Base-by-base conservation (phyloP, 1,140 invertebrate genomes). In the Helicoverpa zea region DNA sequence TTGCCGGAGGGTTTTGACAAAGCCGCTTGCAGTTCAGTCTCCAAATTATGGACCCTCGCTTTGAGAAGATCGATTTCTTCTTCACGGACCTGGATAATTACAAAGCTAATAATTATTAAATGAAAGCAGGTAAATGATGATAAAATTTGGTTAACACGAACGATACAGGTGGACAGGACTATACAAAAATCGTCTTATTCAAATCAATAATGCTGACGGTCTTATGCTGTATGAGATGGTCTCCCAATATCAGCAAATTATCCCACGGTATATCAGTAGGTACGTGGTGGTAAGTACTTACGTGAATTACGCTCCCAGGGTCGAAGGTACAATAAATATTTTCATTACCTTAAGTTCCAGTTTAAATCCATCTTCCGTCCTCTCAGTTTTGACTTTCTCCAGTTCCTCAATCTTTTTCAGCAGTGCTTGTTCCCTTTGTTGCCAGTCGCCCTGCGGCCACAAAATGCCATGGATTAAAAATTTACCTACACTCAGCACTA, bases 21-120 rank as follows among this genome's bases (percentile, higher is more conserved):
- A 12, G 93, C 94, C 0, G 94, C 94, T 63, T 92, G 92, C 68
- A 95, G 81, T 75, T 95, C 93, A 16, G 93, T 95, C 87, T 95
- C 94, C 66, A 95, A 79, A 73, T 92, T 95, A 83, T 88, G 92
- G 1, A 95, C 91, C 9, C 94, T 88, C 10, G 94, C 90, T 61
- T 92, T 95, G 0, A 95, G 84, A 14, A 95, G 87, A 30, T 95
- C 94, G 30, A 95, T 92, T 83, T 95, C 94, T 85, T 95, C 95
- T 82, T 92, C 91, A 43, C 92, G 91, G 2, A 95, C 89, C 95
- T 95, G 58, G 18, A 13, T 43, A 35, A 35, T 35, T 5, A 43
- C 35, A 43, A 43, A 43, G 35, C 35, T 7, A 43, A 43, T 43
- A 43, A 43, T 43, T 43, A 43, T 43, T 1, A 43, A 43, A 43